A percentile compares a stretch with the other conserved stretches of the same genome.
phyloP scores from a whole-genome alignment of 1,140 invertebrate genomes.

The Linepithema humile region DNA sequence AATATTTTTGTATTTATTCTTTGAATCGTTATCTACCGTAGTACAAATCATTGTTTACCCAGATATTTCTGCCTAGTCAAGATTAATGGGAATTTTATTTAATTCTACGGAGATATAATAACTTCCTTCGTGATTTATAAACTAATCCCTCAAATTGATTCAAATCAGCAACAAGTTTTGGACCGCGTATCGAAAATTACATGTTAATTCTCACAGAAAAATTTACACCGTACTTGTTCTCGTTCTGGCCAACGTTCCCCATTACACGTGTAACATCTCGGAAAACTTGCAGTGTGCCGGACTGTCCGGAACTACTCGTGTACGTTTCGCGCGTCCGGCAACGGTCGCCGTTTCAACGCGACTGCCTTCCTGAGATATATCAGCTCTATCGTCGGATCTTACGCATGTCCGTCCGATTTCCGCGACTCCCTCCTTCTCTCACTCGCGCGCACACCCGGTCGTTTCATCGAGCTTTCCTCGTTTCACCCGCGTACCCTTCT shows the following conservation, averaged over 20 bases:
- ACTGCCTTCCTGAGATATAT: conserved; percentile 65
- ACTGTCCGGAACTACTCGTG: neutral
- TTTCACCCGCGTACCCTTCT: conserved; percentile 24
- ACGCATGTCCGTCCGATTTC: conserved; percentile 76
- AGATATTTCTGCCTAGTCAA: too few species aligned
- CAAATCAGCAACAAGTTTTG: neutral
- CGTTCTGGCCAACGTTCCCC: too few species aligned
- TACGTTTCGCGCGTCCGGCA: conserved; percentile 60
- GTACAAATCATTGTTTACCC: neutral
- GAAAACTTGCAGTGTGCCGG: neutral
- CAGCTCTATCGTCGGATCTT: conserved; percentile 69
- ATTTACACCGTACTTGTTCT: neutral
- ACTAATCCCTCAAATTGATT: too few species aligned
- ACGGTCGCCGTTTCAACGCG: conserved; percentile 74
- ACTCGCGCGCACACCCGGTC: neutral
- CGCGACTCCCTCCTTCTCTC: conserved; percentile 24
- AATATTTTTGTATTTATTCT: conserved; percentile 1
- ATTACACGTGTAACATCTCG: neutral
- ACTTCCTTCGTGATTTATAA: too few species aligned
- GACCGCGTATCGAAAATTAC: neutral
- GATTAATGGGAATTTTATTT: too few species aligned
- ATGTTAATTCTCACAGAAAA: neutral
- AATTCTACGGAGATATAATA: too few species aligned
- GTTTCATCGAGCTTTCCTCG: conserved; percentile 28
- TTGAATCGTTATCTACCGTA: neutral